Base-by-base conservation (phyloP, 2,888 invertebrate genomes). In the Sussaba pulchella region DNA sequence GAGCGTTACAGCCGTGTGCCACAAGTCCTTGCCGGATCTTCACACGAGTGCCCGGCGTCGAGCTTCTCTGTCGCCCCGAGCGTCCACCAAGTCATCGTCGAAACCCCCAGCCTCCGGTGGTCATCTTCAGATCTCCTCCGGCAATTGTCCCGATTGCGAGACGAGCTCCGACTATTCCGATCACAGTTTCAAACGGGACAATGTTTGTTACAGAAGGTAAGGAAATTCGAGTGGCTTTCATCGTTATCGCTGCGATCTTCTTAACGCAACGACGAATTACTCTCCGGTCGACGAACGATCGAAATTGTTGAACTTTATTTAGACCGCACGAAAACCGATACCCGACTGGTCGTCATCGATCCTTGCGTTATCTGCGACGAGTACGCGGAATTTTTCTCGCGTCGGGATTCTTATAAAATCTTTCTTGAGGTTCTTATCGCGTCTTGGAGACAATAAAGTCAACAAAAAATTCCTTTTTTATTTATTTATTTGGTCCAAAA, bases 1-100 rank as follows among this genome's bases (percentile, higher is more conserved):
- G 39, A 84, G 83, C 64, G 90, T 89, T 47, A 88, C 83, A 21
- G 89, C 90, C 71, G 93, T 93, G 47, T 94, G 94, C 87, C 97
- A 97, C 93, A 97, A 97, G 89, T 97, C 97, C 41, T 92, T 97
- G 86, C 97, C 97, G 0, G 96, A 96, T 90, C 93, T 96, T 66
- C 96, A 96, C 87, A 94, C 95, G 14, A 92, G 90, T 73, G 91
- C 91, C 36, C 86, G 91, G 71, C 88, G 92, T 39, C 88, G 92
- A 19, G 88, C 92, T 9, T 92, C 92, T 2, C 81, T 92, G 47
- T 92, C 92, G 67, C 92, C 92, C 6, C 87, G 92, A 47, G 86
- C 91, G 14, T 91, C 92, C 24, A 88, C 89, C 14, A 91, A 91
- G 80, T 88, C 90, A 66, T 85, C 89, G 12, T 85, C 88, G 17